Conservation (phyloP, 2,888 invertebrate genomes). For the Tyria jacobaeae region DNA sequence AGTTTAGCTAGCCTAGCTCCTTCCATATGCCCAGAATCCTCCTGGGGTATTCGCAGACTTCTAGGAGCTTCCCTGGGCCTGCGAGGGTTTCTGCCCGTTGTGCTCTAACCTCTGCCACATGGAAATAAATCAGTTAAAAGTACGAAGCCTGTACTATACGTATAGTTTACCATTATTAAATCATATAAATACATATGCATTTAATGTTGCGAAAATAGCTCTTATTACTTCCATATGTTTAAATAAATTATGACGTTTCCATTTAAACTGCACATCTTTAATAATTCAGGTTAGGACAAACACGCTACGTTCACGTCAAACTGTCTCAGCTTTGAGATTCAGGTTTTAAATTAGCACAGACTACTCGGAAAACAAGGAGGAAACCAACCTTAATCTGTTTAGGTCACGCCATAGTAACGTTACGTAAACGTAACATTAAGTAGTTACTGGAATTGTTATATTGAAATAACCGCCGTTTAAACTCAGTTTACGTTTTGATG, state of each 20-base stretch:
- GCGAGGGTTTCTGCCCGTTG: too few relatives aligned
- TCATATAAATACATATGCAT: background rate
- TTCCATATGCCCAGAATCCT: too few relatives aligned
- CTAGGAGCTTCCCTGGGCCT: too few relatives aligned
- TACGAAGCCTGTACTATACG: too few relatives aligned
- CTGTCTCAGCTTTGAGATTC: slow-evolving; percentile 74
- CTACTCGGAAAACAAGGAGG: slow-evolving; percentile 66
- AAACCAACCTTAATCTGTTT: slow-evolving; percentile 65
- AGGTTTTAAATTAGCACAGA: slow-evolving; percentile 78
- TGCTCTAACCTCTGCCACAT: too few relatives aligned
- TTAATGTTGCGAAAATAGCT: background rate
- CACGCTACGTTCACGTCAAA: slow-evolving; percentile 77
- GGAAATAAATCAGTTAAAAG: too few relatives aligned
- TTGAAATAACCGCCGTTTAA: slow-evolving; percentile 24
- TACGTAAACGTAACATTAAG: slow-evolving; percentile 47
- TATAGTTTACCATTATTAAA: too few relatives aligned
- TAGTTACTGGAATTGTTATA: slow-evolving; percentile 24
- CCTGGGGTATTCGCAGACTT: too few relatives aligned
- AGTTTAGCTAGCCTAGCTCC: too few relatives aligned
- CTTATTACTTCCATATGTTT: slow-evolving; percentile 29
- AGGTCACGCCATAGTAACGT: slow-evolving; percentile 65
- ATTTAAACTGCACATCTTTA: slow-evolving; percentile 46
- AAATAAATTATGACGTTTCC: slow-evolving; percentile 49
- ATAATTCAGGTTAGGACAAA: slow-evolving; percentile 58
- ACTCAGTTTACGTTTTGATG: slow-evolving; percentile 33